Conservation (phyloP, 2,113 vertebrate species). For the Lophura nycthemera region DNA sequence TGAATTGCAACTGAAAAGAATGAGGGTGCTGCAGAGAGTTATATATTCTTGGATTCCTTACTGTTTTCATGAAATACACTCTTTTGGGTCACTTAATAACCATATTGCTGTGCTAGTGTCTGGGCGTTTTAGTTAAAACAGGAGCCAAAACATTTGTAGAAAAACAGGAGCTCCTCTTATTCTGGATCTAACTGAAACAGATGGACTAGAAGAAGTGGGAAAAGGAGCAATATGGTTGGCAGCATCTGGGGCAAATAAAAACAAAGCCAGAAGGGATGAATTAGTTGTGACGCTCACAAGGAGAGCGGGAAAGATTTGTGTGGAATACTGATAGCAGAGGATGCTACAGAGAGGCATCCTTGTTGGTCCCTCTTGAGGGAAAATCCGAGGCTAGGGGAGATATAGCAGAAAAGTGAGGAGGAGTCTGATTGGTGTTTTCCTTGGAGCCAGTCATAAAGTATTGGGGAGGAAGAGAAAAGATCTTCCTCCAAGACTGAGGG, state of each 20-base stretch:
- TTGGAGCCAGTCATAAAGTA: background rate
- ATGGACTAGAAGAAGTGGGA: background rate
- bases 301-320: background rate
- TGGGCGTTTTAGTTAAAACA: background rate
- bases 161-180: background rate
- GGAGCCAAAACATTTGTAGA: background rate
- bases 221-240: background rate
- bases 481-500: background rate
- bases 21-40: background rate
- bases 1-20: background rate
- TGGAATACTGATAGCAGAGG: background rate
- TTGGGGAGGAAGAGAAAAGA: background rate
- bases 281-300: background rate
- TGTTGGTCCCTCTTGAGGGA: background rate
- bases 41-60: conserved; percentile 8
- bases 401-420: background rate
- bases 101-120: background rate
- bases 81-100: background rate
- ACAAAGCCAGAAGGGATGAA: background rate
- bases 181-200: background rate
- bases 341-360: background rate
- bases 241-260: conserved; percentile 5
- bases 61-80: background rate
- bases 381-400: background rate
- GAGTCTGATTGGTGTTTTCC: background rate